Evolutionary conservation across 2,113 vertebrate genomes (phyloP), one percentile per base, ranked within the genome.

Genomic region (Scomber japonicus): DNA sequence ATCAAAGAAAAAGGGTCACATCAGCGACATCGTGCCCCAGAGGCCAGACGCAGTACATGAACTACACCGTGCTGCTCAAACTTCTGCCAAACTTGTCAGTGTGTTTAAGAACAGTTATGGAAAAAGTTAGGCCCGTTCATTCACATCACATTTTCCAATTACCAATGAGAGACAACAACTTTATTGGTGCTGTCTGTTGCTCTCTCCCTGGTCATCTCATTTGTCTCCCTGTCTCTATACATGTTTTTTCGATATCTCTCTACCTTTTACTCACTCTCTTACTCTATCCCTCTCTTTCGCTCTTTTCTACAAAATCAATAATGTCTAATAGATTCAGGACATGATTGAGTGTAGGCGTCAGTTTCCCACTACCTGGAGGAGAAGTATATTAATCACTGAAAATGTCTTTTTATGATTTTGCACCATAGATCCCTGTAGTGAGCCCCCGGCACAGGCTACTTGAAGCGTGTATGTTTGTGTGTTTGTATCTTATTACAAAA

Each of bases 401-500:
- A 92, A 92, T 88, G 73, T 89, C 21, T 92, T 92, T 91, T 89
- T 84, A 90, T 91, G 89, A 91, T 91, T 89, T 88, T 83, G 64
- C 53, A 69, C 51, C 53, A 85, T 50, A 60, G 57, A 84, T 55
- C 54, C 15, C 72, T 51, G 71, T 68, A 40, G 53, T 69, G 10
- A 79, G 79, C 84, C 88, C 80, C 45, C 3, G n/a, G 73, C 72
- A 65, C 31, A 49, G 7, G 54, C 46, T 60, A 71, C 78, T 48
- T 70, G 24, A 59, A 65, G 46, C 24, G 24, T 3, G 24, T 27
- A 27, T 27, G 24, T 68, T 51, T 72, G 63, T 66, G 6, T 31
- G 35, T 40, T 40, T 40, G 35, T 40, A 9, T 8, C 21, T 66
- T 30, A 63, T 72, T 17, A 60, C 30, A 78, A 61, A 81, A 68